A percentile compares a stretch with the other conserved stretches of the same genome.
phyloP scores from a whole-genome alignment of 2,113 vertebrate species.

The Emydocephalus ijimae region DNA sequence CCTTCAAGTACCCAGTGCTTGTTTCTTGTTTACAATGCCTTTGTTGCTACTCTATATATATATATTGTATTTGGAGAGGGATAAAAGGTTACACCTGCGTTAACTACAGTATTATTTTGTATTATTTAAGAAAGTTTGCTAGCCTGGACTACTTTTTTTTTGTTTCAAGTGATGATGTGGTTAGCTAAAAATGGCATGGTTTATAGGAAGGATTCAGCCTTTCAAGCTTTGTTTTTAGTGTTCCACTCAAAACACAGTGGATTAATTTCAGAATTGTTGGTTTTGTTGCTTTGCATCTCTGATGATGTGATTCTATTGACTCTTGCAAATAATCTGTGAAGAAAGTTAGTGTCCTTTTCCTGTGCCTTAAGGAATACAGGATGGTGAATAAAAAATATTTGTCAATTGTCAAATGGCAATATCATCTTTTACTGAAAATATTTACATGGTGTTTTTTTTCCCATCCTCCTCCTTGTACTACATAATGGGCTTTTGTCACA shows the following conservation, averaged over 20 bases:
- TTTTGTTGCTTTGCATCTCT: conserved; percentile 22
- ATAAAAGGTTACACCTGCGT: conserved; percentile 64
- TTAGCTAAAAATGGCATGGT: conserved; percentile 42
- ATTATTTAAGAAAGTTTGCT: conserved; percentile 70
- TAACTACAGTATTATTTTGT: conserved; percentile 80
- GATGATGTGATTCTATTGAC: conserved; percentile 27
- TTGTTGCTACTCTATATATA: conserved; percentile 42
- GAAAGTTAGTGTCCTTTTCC: conserved; percentile 50
- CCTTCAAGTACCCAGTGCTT: conserved; percentile 68
- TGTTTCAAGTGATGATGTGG: conserved; percentile 35
- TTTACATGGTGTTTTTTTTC: conserved; percentile 46
- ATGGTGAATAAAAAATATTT: conserved; percentile 12
- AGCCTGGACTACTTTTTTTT: conserved; percentile 62
- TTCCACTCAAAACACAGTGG: conserved; percentile 54
- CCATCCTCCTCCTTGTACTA: background rate
- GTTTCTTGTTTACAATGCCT: conserved; percentile 76
- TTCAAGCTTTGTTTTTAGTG: conserved; percentile 51
- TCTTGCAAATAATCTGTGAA: conserved; percentile 55
- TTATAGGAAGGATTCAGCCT: conserved; percentile 49
- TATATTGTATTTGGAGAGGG: conserved; percentile 66
- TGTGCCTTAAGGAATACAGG: conserved; percentile 63
- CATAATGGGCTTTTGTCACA: conserved; percentile 55
- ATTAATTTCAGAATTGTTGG: conserved; percentile 35
- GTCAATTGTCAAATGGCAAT: conserved; percentile 55
- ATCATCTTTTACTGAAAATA: conserved; percentile 70